These are phyloP conservation scores for Psylliodes chrysocephalus DNA, from an alignment of 2,888 invertebrate species.

Conservation along the genomic window DNA sequence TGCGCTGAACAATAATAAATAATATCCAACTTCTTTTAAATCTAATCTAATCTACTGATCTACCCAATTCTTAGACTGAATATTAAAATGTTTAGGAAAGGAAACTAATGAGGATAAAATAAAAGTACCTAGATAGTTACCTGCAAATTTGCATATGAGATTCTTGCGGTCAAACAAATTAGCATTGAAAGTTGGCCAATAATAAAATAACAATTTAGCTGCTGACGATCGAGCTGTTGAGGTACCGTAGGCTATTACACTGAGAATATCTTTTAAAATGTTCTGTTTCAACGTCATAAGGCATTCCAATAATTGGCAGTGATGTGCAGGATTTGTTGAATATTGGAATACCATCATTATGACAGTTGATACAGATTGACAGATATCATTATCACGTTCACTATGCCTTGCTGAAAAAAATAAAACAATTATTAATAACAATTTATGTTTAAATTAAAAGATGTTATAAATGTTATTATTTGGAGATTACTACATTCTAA, in stretches of 20 bases:
- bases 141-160: conserved; percentile 86
- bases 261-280: conserved; percentile 91
- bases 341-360: conserved; percentile 98
- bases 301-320: conserved; percentile 95
- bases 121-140: conserved; percentile 65
- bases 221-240: conserved; percentile 93
- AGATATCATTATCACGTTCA: conserved; percentile 77
- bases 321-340: conserved; percentile 92
- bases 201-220: conserved; percentile 96
- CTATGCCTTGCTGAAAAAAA: conserved; percentile 70
- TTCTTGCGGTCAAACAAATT: conserved; percentile 91
- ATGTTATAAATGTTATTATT: background rate
- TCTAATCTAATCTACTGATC: too few species aligned
- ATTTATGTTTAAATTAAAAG: too few species aligned
- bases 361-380: conserved; percentile 89
- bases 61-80: too few species aligned
- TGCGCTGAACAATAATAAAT: too few species aligned
- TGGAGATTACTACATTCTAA: background rate
- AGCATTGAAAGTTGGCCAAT: conserved; percentile 98
- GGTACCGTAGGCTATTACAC: conserved; percentile 97
- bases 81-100: too few species aligned
- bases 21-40: too few species aligned
- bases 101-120: too few species aligned
- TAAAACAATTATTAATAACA: too few species aligned
- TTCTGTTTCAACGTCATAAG: conserved; percentile 93